These are phyloP conservation scores for Caenorhabditis latens DNA, from an alignment of 1,140 invertebrate species.

Conservation along the genomic window DNA sequence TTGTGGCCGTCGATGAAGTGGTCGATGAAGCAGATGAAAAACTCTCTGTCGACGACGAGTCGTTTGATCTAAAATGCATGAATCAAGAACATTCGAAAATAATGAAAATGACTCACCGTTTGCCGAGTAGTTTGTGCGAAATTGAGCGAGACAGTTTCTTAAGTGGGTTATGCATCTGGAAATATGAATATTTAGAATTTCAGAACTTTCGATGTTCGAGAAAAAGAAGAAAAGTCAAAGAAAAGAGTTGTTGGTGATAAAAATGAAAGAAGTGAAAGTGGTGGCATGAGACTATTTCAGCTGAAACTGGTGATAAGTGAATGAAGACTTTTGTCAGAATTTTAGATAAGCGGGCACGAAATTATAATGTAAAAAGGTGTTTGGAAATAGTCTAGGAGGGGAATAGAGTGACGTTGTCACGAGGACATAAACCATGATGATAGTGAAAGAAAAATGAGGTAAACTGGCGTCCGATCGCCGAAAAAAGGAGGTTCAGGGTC, in stretches of 20 bases:
- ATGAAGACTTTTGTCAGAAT: neutral
- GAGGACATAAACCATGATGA: neutral
- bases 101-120: slow-evolving; percentile 25
- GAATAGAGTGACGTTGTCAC: slow-evolving; percentile 38
- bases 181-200: neutral
- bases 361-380: neutral
- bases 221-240: neutral
- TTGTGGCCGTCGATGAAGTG: slow-evolving; percentile 16
- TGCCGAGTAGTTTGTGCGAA: slow-evolving; percentile 39
- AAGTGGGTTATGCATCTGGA: slow-evolving; percentile 42
- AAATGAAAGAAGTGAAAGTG: slow-evolving; percentile 37
- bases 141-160: slow-evolving; percentile 44
- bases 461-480: neutral
- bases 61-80: slow-evolving; percentile 28
- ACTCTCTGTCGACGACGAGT: slow-evolving; percentile 11
- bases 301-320: slow-evolving; percentile 9
- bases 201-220: neutral
- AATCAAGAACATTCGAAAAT: neutral
- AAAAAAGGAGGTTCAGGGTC: slow-evolving; percentile 48
- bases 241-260: neutral
- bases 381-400: neutral
- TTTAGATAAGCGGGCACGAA: slow-evolving; percentile 34
- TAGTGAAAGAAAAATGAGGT: slow-evolving; percentile 25
- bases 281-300: slow-evolving; percentile 25
- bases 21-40: slow-evolving; percentile 14